A percentile compares a stretch with the other conserved stretches of the same genome.
Evolutionary conservation across 35 echinoderm and acorn worm genomes (phyloP).

Genomic region (Holothuria glaberrima): DNA sequence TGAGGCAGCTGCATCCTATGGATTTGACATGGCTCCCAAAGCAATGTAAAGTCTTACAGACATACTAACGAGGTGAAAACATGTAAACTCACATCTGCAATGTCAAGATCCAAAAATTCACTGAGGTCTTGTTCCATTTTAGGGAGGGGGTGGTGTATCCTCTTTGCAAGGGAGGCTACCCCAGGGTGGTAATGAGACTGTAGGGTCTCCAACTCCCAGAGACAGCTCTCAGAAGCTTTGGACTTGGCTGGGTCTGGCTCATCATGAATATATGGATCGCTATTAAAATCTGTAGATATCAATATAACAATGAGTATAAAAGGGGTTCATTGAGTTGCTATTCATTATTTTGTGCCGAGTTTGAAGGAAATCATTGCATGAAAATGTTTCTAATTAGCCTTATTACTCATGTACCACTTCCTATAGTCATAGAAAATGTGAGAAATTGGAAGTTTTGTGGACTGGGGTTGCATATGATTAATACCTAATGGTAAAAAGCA

Average conservation of each 20-base stretch:
- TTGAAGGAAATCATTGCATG: too few species aligned
- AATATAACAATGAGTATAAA: not conserved
- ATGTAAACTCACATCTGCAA: conserved; percentile 60
- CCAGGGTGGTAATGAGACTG: conserved; percentile 87
- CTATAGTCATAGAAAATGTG: too few species aligned
- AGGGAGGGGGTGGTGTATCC: conserved; percentile 77
- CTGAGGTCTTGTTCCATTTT: conserved; percentile 86
- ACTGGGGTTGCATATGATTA: too few species aligned
- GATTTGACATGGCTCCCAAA: too few species aligned
- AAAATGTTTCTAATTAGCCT: too few species aligned
- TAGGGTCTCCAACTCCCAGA: conserved; percentile 92
- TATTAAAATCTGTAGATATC: conserved; percentile 68
- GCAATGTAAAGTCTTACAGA: too few species aligned
- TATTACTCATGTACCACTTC: too few species aligned
- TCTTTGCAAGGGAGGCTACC: conserved; percentile 75
- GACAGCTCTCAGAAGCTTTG: conserved; percentile 82
- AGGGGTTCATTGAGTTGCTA: too few species aligned
- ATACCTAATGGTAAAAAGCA: too few species aligned
- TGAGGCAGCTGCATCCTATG: not conserved
- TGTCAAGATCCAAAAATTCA: conserved; percentile 71
- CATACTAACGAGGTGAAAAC: too few species aligned
- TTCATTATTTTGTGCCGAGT: too few species aligned
- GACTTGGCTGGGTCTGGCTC: conserved; percentile 84
- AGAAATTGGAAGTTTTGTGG: too few species aligned
- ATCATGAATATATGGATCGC: conserved; percentile 82